Evolutionary conservation across 2,797 vertebrate genomes (phyloP), one percentile per base, ranked within the genome.

Genomic region (Macroramphosus scolopax): DNA sequence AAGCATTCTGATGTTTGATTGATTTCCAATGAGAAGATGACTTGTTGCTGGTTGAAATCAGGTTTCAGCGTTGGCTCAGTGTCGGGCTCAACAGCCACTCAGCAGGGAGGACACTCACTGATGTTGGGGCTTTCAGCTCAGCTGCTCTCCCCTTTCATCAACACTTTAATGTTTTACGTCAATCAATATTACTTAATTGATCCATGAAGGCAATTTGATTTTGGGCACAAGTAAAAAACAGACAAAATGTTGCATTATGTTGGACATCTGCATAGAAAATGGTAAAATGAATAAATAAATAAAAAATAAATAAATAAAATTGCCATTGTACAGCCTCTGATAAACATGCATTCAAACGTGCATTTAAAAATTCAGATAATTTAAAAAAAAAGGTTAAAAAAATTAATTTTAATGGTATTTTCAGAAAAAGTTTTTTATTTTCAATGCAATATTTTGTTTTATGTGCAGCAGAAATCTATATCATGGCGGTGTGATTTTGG

Each of bases 291-390:
- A 3, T 22, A 22, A 22, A 22, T 22, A 3, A 22, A 6, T 22
- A 22, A 6, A 22, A 22, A 6, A 6, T 22, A 22, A 6, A 6
- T n/a, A n/a, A n/a, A n/a, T n/a, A n/a, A n/a, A n/a, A n/a, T n/a
- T 32, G n/a, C 36, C 41, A 46, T 22, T 64, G 49, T 61, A 49
- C 17, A 64, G 14, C 44, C 34, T 53, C 33, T 28, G 11, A 44
- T 18, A 31, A 38, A 25, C 29, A 17, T 57, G 38, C 17, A 22
- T 62, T 65, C n/a, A 42, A 53, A 61, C 33, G 16, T 38, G 38
- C 10, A 20, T 13, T 26, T 6, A 25, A 35, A 70, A 38, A 13
- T 13, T 1, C 14, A 33, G 31, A n/a, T n/a, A n/a, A n/a, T n/a
- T n/a, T n/a, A n/a, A n/a, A n/a, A n/a, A n/a, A n/a, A n/a, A n/a